phyloP scores from a whole-genome alignment of 2,888 invertebrate species.

The Macrophya alboannulata region DNA sequence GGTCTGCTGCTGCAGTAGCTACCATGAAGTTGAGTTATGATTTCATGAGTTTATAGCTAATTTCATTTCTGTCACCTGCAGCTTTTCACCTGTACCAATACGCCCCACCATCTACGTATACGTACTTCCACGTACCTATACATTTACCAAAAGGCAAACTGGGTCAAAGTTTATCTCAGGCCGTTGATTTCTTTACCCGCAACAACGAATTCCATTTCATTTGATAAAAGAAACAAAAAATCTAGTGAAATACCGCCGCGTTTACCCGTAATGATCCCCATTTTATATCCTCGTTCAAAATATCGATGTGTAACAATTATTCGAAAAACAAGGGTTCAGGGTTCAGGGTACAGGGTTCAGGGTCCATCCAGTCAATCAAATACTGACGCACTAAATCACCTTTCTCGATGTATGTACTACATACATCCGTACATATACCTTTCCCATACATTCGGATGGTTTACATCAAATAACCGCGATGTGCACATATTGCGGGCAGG shows the following conservation, averaged over 20 bases:
- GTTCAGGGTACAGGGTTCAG: not conserved
- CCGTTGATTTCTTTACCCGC: not conserved
- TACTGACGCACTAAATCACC: not conserved
- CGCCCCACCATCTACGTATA: no score
- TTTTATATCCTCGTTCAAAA: not conserved
- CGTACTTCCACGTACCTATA: not conserved
- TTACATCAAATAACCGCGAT: not conserved
- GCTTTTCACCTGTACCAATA: slow-evolving; percentile 20
- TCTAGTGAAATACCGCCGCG: no score
- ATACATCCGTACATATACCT: no score
- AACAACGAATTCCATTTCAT: no score
- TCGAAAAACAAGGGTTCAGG: not conserved
- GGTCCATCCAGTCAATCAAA: not conserved
- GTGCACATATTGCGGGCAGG: not conserved
- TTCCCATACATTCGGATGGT: not conserved
- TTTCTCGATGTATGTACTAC: not conserved
- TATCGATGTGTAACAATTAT: not conserved
- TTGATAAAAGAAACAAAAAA: no score
- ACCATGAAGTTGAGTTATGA: slow-evolving; percentile 19
- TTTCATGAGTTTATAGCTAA: slow-evolving; percentile 44
- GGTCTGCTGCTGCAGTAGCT: not conserved
- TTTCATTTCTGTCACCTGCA: slow-evolving; percentile 42
- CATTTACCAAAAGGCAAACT: not conserved
- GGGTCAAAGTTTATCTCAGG: not conserved
- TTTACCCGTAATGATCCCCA: no score